These are phyloP conservation scores for Ivindomyrus marchei DNA, from an alignment of 2,113 vertebrate species.

Conservation along the genomic window DNA sequence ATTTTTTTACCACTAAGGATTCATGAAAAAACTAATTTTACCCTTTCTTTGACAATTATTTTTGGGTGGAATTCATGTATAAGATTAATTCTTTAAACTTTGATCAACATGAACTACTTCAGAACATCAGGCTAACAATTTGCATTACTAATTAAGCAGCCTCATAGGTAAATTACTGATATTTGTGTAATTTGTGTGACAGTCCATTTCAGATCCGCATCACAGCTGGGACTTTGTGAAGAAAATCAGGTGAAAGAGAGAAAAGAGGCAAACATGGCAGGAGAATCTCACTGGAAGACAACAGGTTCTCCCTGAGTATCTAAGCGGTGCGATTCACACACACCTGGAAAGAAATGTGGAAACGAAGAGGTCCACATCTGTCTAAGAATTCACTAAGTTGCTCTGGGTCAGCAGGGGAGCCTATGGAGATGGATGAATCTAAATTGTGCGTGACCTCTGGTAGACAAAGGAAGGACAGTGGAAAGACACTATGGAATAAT, in stretches of 20 bases:
- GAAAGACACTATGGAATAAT: neutral
- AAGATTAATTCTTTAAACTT: neutral
- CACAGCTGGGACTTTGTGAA: neutral
- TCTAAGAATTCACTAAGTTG: slow-evolving; percentile 47
- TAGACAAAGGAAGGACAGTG: neutral
- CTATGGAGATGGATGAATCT: neutral
- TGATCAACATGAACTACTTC: neutral
- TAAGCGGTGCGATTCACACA: neutral
- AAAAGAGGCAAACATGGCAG: neutral
- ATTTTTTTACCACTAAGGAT: neutral
- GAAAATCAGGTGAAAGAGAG: neutral
- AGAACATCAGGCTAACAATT: neutral
- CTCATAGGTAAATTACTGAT: neutral
- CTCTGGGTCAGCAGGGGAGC: slow-evolving; percentile 44
- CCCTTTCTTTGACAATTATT: neutral
- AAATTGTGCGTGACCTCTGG: slow-evolving; percentile 35
- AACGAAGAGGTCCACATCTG: slow-evolving; percentile 39
- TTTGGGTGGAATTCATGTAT: neutral
- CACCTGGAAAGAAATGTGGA: slow-evolving; percentile 52
- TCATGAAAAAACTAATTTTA: neutral
- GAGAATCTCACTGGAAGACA: neutral
- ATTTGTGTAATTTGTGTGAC: neutral
- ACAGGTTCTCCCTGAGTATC: neutral
- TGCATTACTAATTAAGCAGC: neutral
- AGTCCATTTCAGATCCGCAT: neutral